Base-by-base conservation (phyloP, 2,113 vertebrate species). In the Sphaerodactylus townsendi region DNA sequence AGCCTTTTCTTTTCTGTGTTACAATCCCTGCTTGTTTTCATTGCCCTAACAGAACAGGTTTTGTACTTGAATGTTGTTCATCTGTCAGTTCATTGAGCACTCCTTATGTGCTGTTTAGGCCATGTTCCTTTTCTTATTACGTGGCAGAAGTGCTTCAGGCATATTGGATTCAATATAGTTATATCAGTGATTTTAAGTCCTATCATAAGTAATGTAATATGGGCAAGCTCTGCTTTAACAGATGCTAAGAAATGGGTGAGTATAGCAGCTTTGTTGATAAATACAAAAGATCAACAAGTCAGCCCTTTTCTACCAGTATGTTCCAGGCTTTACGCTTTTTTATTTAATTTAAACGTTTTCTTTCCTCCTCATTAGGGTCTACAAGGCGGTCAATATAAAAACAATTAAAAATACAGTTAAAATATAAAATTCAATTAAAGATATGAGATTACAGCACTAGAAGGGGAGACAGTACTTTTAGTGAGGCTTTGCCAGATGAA, bases 41-140 rank as follows among this genome's bases (percentile, higher is more conserved):
- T 72, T 84, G 69, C 59, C 88, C 1, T 94, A 92, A 82, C 64
- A 41, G 92, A 93, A 90, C 76, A n/a, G 84, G 7, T 76, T 90
- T 88, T 83, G 46, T 83, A 80, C 86, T 86, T 74, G 62, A 68
- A 65, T 76, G 53, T 92, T 94, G 87, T 93, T 89, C 85, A 92
- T 85, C 90, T 92, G 85, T 91, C 28, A n/a, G 41, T 92, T 91
- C 14, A 15, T 86, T 71, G 69, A 79, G 35, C 39, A 72, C 46
- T 46, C 83, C 62, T 90, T 81, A 2, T 56, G 6, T 86, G 64
- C 76, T 90, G 59, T 86, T 68, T 74, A 39, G 44, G 3, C 39
- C 65, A 33, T 3, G 41, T 73, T 19, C 33, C 30, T 15, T 48
- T 75, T 83, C 25, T 83, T 13, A 10, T 41, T 68, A 50, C 41